Evolutionary conservation across 2,888 invertebrate species (phyloP).

Genomic region (Erpobdella octoculata): DNA sequence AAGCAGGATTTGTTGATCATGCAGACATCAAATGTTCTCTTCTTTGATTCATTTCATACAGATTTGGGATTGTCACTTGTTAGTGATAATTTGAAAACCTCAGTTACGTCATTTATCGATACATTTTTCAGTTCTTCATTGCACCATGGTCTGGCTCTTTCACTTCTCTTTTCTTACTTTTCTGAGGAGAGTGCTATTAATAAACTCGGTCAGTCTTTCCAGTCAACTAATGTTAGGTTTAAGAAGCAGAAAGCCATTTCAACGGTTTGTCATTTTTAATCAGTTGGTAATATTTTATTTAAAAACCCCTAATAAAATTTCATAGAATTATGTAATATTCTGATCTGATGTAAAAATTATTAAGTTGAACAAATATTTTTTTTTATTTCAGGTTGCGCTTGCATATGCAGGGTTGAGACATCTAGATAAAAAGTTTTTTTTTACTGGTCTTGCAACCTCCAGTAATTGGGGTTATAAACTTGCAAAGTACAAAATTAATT

Average conservation of each 20-base stretch:
- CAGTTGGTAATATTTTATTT: not conserved
- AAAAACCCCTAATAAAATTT: too few relatives aligned
- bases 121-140: not conserved
- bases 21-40: not conserved
- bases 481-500: not conserved
- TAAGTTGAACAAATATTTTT: too few relatives aligned
- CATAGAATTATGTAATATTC: too few relatives aligned
- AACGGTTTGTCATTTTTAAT: not conserved
- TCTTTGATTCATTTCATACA: not conserved
- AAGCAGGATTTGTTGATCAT: not conserved
- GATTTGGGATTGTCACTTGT: not conserved
- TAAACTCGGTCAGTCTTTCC: not conserved
- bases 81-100: not conserved
- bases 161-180: not conserved
- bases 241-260: not conserved
- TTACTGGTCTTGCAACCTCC: not conserved
- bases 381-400: conserved; percentile 3
- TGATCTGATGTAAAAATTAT: too few relatives aligned
- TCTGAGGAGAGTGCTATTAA: not conserved
- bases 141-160: not conserved
- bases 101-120: not conserved
- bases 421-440: not conserved
- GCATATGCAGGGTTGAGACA: not conserved
- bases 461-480: not conserved
- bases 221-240: not conserved